These are phyloP conservation scores for Teleogryllus oceanicus DNA, from an alignment of 2,888 invertebrate species.

Conservation along the genomic window DNA sequence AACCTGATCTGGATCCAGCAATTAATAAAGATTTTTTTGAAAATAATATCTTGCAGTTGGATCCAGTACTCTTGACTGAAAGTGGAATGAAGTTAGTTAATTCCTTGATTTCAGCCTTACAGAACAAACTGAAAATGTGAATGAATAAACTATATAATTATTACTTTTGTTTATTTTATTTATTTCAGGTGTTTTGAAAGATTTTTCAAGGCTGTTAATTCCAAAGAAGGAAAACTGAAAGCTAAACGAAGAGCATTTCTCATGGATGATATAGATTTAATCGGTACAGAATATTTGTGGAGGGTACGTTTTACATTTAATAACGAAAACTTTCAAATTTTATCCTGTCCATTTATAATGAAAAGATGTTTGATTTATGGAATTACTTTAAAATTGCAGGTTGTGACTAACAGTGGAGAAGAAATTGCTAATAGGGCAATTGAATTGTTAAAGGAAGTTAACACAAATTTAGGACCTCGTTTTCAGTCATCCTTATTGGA, in stretches of 20 bases:
- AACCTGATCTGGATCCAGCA: slow-evolving; percentile 93
- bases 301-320: slow-evolving; percentile 55
- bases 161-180: slow-evolving; percentile 26
- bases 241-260: slow-evolving; percentile 78
- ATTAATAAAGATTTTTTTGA: slow-evolving; percentile 95
- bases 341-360: slow-evolving; percentile 21
- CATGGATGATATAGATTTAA: slow-evolving; percentile 91
- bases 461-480: slow-evolving; percentile 86
- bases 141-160: not conserved
- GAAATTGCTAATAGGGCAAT: slow-evolving; percentile 92
- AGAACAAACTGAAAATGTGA: too few species aligned
- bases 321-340: slow-evolving; percentile 36
- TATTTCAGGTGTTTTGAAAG: slow-evolving; percentile 61
- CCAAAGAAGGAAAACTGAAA: slow-evolving; percentile 89
- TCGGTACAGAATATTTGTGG: slow-evolving; percentile 96
- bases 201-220: slow-evolving; percentile 92
- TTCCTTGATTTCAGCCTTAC: not conserved
- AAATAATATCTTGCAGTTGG: slow-evolving; percentile 85
- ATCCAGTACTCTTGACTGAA: slow-evolving; percentile 87
- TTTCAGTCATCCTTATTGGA: slow-evolving; percentile 72
- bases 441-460: slow-evolving; percentile 85
- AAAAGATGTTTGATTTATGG: not conserved
- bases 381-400: slow-evolving; percentile 48
- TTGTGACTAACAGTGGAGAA: slow-evolving; percentile 84
- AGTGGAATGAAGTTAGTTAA: slow-evolving; percentile 81